phyloP scores from a whole-genome alignment of 2,797 vertebrate species.

The Thamnophis elegans region DNA sequence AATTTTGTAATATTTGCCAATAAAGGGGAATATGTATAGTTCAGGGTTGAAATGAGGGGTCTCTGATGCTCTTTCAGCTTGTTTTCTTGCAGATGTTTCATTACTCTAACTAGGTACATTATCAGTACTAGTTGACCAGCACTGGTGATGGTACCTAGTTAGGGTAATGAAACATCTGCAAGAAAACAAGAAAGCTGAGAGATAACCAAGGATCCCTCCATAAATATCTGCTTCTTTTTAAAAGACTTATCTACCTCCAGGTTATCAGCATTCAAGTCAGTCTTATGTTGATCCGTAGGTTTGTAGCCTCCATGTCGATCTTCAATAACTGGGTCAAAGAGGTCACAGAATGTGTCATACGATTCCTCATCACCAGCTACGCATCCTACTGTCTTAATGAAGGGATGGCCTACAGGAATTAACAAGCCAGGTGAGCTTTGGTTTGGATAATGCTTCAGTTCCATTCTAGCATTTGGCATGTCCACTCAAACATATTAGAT shows the following conservation, averaged over 20 bases:
- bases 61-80: too few species aligned
- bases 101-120: too few species aligned
- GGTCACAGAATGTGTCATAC: conserved; percentile 88
- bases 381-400: conserved; percentile 93
- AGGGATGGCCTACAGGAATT: conserved; percentile 85
- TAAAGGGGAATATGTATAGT: too few species aligned
- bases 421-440: conserved; percentile 55
- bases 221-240: not conserved
- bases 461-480: conserved; percentile 42
- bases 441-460: conserved; percentile 34
- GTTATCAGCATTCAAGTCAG: conserved; percentile 83
- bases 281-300: conserved; percentile 94
- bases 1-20: not conserved
- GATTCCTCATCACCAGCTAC: conserved; percentile 93
- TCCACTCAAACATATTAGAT: not conserved
- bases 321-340: conserved; percentile 88
- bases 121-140: too few species aligned
- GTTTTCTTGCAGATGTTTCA: too few species aligned
- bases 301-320: conserved; percentile 95
- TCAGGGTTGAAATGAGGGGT: too few species aligned
- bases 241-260: conserved; percentile 80
- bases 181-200: too few species aligned
- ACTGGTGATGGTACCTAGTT: too few species aligned
- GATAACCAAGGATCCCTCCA: not conserved
- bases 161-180: too few species aligned